Conservation (phyloP, 2,113 vertebrate species). For the Python bivittatus region DNA sequence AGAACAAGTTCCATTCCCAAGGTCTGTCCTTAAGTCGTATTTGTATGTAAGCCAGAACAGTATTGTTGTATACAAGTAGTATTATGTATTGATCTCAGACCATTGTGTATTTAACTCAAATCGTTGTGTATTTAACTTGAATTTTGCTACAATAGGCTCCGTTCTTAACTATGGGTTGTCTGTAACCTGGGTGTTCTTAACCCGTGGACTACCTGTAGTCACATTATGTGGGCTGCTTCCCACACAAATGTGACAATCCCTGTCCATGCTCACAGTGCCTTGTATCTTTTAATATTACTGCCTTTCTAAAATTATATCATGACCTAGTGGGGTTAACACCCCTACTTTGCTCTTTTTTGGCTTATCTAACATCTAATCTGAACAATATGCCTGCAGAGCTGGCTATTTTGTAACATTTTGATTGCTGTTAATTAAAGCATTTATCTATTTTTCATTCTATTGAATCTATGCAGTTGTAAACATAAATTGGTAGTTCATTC, state of each 20-base stretch:
- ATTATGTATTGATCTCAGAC: too few species aligned
- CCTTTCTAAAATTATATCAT: background rate
- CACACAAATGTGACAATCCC: background rate
- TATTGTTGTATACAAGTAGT: too few species aligned
- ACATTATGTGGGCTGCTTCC: background rate
- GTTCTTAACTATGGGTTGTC: too few species aligned
- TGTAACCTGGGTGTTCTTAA: too few species aligned
- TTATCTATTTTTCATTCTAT: background rate
- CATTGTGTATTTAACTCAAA: too few species aligned
- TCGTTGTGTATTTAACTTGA: too few species aligned
- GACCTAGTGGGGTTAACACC: background rate
- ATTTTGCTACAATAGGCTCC: too few species aligned
- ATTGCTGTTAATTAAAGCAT: background rate
- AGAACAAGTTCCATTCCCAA: too few species aligned
- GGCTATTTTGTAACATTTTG: background rate
- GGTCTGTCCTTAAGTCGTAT: too few species aligned
- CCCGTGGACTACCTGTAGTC: too few species aligned
- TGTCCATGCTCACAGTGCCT: background rate
- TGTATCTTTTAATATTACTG: background rate
- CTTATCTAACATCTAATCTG: background rate
- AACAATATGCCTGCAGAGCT: background rate
- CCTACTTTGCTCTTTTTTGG: background rate
- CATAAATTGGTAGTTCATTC: background rate
- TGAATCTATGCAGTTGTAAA: background rate
- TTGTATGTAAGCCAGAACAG: too few species aligned